Conservation (phyloP, 2,113 vertebrate genomes). For the Pangasianodon gigas region DNA sequence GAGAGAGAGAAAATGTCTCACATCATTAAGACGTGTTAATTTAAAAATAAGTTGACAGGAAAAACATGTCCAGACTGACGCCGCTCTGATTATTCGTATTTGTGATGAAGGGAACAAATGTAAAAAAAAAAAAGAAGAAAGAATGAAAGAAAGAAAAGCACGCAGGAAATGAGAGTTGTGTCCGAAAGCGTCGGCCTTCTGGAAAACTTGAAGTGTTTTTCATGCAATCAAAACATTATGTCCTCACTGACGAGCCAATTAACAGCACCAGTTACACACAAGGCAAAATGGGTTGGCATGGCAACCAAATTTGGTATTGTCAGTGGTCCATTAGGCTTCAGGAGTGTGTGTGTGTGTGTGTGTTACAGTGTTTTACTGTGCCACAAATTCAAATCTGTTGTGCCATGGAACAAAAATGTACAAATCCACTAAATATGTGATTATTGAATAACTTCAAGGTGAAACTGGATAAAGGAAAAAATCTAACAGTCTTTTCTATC, state of each 20-base stretch:
- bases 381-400: constrained; percentile 15
- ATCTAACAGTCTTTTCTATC: not conserved
- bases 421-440: not conserved
- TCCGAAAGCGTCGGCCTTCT: not conserved
- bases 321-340: constrained; percentile 27
- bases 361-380: not conserved
- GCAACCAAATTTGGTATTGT: constrained; percentile 36
- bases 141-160: not conserved
- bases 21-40: constrained; percentile 35
- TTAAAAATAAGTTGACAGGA: not conserved
- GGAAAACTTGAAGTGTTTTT: not conserved
- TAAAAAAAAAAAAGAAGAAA: not conserved
- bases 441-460: not conserved
- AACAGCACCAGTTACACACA: constrained; percentile 13
- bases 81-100: not conserved
- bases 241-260: constrained; percentile 42
- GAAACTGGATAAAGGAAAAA: not conserved
- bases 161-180: not conserved
- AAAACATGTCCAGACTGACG: not conserved
- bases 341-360: constrained; percentile 19
- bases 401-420: not conserved
- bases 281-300: constrained; percentile 33
- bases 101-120: not conserved
- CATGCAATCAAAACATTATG: constrained; percentile 41
- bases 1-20: not conserved